phyloP scores from a whole-genome alignment of 1,140 invertebrate species.

The Drosophila tsacasi region DNA sequence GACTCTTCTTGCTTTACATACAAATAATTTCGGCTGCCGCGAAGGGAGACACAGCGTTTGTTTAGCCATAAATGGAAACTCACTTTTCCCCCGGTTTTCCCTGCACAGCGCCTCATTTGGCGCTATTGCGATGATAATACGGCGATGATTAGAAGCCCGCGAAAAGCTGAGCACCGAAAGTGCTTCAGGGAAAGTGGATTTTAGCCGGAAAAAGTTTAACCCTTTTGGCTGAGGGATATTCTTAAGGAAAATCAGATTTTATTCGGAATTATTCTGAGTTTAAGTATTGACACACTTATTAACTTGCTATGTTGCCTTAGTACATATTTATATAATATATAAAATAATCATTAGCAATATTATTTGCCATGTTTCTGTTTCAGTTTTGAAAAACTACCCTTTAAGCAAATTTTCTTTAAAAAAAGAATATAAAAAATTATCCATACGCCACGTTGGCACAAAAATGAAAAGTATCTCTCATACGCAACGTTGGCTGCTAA shows the following conservation, averaged over 20 bases:
- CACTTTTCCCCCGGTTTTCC: conserved; percentile 11
- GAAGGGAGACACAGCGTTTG: conserved; percentile 11
- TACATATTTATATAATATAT: too few species aligned
- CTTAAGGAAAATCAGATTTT: not conserved
- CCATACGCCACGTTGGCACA: conserved; percentile 9
- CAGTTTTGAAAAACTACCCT: not conserved
- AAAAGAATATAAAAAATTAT: not conserved
- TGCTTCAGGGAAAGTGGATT: conserved; percentile 18
- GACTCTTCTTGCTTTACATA: conserved; percentile 45
- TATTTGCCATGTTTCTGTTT: too few species aligned
- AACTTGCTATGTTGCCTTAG: not conserved
- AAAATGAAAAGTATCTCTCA: conserved; percentile 3
- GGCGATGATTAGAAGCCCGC: conserved; percentile 36
- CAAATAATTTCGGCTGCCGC: conserved; percentile 29
- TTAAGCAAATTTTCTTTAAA: not conserved
- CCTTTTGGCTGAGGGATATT: not conserved
- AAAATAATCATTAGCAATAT: not conserved
- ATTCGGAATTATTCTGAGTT: not conserved
- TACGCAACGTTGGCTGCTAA: conserved; percentile 23
- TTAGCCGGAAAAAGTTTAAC: not conserved
- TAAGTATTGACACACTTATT: not conserved
- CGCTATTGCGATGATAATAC: conserved; percentile 34
- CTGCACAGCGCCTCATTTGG: conserved; percentile 12
- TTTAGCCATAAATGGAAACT: conserved; percentile 30
- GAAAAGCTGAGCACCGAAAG: conserved; percentile 6